These are phyloP conservation scores for Drosophila virilis DNA, from an alignment of 1,140 invertebrate genomes.

Conservation along the genomic window DNA sequence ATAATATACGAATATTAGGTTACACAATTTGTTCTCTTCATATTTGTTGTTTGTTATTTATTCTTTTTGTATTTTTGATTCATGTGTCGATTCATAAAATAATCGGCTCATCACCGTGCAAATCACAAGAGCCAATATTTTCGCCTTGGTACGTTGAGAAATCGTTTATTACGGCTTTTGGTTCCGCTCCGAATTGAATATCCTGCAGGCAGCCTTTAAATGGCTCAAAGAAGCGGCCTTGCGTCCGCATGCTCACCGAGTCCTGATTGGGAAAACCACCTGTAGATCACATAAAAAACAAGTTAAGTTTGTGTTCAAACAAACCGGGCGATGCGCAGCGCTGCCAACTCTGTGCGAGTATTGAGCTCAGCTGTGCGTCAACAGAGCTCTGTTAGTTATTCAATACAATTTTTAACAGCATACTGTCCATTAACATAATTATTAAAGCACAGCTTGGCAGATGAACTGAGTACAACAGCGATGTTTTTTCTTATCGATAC, in stretches of 20 bases:
- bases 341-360: constrained; percentile 3
- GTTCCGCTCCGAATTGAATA: constrained; percentile 77
- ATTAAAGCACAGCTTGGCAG: constrained; percentile 1
- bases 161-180: constrained; percentile 82
- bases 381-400: constrained; percentile 7
- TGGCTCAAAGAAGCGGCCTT: constrained; percentile 81
- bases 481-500: constrained; percentile 14
- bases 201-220: constrained; percentile 85
- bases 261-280: constrained; percentile 85
- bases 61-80: constrained; percentile 51
- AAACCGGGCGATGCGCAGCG: neutral
- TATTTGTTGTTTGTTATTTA: constrained; percentile 19
- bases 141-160: constrained; percentile 86
- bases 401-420: neutral
- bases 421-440: neutral
- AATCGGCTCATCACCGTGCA: constrained; percentile 81
- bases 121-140: constrained; percentile 86
- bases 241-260: constrained; percentile 78
- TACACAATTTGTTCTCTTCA: constrained; percentile 29
- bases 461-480: constrained; percentile 10
- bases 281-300: constrained; percentile 43
- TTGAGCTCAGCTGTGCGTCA: neutral
- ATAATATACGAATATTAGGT: constrained; percentile 48
- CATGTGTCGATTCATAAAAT: constrained; percentile 63
- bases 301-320: neutral